A percentile compares a stretch with the other conserved stretches of the same genome.
Evolutionary conservation across 1,140 invertebrate genomes (phyloP).

Genomic region (Papilio machaon): DNA sequence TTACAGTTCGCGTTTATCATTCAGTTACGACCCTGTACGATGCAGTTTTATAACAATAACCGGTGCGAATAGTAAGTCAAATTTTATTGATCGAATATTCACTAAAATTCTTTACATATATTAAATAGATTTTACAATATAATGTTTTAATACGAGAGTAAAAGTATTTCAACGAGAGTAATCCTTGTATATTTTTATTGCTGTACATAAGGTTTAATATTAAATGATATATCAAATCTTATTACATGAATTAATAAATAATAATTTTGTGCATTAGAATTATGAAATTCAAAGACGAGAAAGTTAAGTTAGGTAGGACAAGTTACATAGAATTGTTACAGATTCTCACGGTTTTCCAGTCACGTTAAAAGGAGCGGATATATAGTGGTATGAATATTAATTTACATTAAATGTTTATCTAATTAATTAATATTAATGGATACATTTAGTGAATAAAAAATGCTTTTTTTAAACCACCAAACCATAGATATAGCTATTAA

Average conservation of each 20-base stretch:
- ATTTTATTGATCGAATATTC: background rate
- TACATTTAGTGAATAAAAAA: conserved; percentile 2
- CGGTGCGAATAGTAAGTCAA: conserved; percentile 11
- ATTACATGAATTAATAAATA: too few species aligned
- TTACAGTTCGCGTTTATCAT: background rate
- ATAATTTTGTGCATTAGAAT: too few species aligned
- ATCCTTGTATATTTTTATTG: too few species aligned
- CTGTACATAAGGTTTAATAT: too few species aligned
- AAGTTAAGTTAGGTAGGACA: background rate
- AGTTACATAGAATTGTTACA: conserved; percentile 4
- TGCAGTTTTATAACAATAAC: background rate
- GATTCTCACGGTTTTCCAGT: background rate
- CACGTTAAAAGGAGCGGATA: background rate
- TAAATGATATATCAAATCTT: too few species aligned
- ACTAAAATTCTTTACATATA: background rate
- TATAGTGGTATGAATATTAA: conserved; percentile 1
- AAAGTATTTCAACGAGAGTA: too few species aligned
- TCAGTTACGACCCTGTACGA: background rate
- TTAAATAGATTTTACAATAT: background rate
- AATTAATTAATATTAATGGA: background rate
- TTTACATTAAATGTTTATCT: background rate
- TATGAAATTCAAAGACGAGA: too few species aligned
- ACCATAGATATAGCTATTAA: background rate
- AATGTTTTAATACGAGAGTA: too few species aligned
- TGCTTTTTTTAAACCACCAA: background rate